Evolutionary conservation across 2,113 vertebrate species (phyloP).

Genomic region (Aphyosemion australe): DNA sequence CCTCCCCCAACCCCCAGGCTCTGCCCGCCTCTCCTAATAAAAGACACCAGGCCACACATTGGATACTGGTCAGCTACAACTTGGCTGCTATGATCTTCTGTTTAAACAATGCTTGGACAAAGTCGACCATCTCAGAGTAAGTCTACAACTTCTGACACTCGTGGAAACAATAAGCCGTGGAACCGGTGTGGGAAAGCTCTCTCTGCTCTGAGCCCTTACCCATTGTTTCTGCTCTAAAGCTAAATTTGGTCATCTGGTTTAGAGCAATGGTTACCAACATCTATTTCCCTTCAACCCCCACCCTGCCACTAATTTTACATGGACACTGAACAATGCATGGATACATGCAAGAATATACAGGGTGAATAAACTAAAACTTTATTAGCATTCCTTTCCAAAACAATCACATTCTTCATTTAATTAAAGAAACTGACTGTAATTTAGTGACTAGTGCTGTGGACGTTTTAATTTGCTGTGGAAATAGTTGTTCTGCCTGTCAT

Average conservation of each 20-base stretch:
- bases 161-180: conserved; percentile 23
- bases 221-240: conserved; percentile 14
- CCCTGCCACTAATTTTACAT: background rate
- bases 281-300: background rate
- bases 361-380: background rate
- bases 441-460: too few relatives aligned
- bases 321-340: background rate
- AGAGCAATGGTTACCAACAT: conserved; percentile 3
- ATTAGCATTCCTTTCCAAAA: background rate
- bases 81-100: conserved; percentile 59
- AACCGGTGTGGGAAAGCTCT: conserved; percentile 17
- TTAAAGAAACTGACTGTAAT: too few relatives aligned
- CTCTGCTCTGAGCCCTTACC: conserved; percentile 5
- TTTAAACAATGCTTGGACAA: conserved; percentile 38
- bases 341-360: background rate
- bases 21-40: conserved; percentile 65
- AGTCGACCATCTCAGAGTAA: conserved; percentile 21
- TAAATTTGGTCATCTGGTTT: conserved; percentile 56
- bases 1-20: conserved; percentile 63
- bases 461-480: too few relatives aligned
- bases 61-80: conserved; percentile 63
- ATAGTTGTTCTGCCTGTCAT: too few relatives aligned
- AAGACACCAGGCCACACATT: conserved; percentile 63
- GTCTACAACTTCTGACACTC: conserved; percentile 22
- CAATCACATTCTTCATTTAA: background rate